Base-by-base conservation (phyloP, 2,797 vertebrate species). In the Etheostoma nigrum region DNA sequence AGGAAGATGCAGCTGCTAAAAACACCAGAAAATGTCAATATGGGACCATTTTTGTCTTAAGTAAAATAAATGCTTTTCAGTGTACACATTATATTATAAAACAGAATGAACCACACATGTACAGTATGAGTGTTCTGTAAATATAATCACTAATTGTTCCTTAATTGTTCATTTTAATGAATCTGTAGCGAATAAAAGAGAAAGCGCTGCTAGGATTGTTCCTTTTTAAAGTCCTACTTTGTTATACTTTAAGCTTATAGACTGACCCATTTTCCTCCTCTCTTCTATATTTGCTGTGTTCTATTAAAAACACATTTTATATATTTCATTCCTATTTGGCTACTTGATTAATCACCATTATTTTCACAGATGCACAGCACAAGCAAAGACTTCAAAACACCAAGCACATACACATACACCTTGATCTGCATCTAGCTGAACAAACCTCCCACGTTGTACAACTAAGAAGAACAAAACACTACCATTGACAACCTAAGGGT, bases 381-480 rank as follows among this genome's bases (percentile, higher is more conserved):
- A 55, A 64, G 51, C 65, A 60, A 51, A 76, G 68, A 64, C 36
- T 64, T 67, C 69, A 77, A 40, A 67, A 84, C 55, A 68, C 45
- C 36, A 63, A 49, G 27, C 42, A 74, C 68, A 54, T 59, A 76
- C 36, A 76, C 78, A 78, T 69, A 61, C 83, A 84, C 88, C 90
- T 93, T 93, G 89, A 94, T 94, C 91, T 89, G 83, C 74, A 83
- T 82, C 63, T 60, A 68, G 83, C 72, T 67, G 72, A 89, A 77
- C 76, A 86, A 87, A 80, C 79, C 84, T 84, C 85, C 88, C 85
- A 90, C 86, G 27, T 85, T 66, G 69, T 72, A 77, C 74, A 83
- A 76, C 87, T 82, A 74, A 91, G 67, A 81, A 84, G 66, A 75
- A 89, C 79, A 87, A 83, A 89, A 82, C 78, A 52, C 53, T 51